These are phyloP conservation scores for Gallinago nigripennis DNA, from an alignment of 2,797 vertebrate genomes.

Conservation along the genomic window DNA sequence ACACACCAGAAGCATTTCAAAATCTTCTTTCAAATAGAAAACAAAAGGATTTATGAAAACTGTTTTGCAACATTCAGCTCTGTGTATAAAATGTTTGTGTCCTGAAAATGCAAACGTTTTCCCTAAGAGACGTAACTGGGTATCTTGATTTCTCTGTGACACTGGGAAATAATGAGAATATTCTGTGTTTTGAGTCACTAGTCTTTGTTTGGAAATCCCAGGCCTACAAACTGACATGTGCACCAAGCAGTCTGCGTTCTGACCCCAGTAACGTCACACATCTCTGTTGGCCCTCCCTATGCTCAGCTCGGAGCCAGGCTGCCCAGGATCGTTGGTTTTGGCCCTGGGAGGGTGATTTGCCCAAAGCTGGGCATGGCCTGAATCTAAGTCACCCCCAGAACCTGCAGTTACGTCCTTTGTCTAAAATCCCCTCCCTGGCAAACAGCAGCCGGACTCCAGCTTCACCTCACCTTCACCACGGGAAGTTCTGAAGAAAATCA, in stretches of 20 bases:
- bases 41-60: neutral
- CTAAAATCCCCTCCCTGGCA: neutral
- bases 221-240: neutral
- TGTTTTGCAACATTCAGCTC: neutral
- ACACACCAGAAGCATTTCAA: neutral
- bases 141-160: neutral
- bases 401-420: neutral
- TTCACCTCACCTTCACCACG: neutral
- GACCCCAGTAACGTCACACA: no score
- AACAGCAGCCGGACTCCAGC: neutral
- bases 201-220: neutral
- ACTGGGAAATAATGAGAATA: neutral
- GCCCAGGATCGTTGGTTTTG: neutral
- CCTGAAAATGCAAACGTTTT: neutral
- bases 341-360: neutral
- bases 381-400: neutral
- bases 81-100: neutral
- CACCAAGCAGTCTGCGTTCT: neutral
- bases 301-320: neutral
- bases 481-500: neutral
- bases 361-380: neutral
- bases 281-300: accelerated
- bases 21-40: neutral
- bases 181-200: neutral
- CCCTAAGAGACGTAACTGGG: neutral